These are phyloP conservation scores for Microvelia longipes DNA, from an alignment of 1,140 invertebrate species.

Conservation along the genomic window DNA sequence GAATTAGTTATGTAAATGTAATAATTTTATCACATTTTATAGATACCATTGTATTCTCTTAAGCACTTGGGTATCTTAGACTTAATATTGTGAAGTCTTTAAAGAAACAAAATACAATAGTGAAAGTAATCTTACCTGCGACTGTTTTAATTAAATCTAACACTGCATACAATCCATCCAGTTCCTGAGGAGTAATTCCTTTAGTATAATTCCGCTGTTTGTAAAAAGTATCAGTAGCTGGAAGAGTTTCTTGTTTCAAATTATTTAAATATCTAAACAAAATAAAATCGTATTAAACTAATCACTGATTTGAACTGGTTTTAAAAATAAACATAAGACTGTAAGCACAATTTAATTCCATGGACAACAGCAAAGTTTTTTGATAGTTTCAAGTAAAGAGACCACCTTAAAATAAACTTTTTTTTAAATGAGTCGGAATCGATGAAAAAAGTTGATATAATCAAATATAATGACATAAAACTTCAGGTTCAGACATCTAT, in stretches of 20 bases:
- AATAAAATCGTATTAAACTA: constrained; percentile 10
- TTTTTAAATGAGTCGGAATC: too few relatives aligned
- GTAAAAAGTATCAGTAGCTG: constrained; percentile 45
- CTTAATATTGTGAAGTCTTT: neutral
- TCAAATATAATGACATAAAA: too few relatives aligned
- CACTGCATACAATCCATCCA: constrained; percentile 72
- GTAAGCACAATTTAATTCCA: constrained; percentile 24
- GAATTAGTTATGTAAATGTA: too few relatives aligned
- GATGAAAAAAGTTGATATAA: too few relatives aligned
- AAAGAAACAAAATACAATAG: neutral
- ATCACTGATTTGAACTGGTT: neutral
- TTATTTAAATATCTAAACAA: constrained; percentile 33
- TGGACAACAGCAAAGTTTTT: too few relatives aligned
- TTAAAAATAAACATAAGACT: constrained; percentile 6
- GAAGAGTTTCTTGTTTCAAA: constrained; percentile 47
- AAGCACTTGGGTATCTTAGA: too few relatives aligned
- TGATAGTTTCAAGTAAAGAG: too few relatives aligned
- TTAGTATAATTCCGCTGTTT: constrained; percentile 37
- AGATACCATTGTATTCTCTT: too few relatives aligned
- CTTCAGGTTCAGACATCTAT: too few relatives aligned
- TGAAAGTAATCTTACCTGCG: constrained; percentile 31
- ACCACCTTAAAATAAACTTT: too few relatives aligned
- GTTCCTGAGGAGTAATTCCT: constrained; percentile 64
- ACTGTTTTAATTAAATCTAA: constrained; percentile 59
- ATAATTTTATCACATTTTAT: too few relatives aligned